Base-by-base conservation (phyloP, 2,888 invertebrate species). In the Bruchidius siliquastri region DNA sequence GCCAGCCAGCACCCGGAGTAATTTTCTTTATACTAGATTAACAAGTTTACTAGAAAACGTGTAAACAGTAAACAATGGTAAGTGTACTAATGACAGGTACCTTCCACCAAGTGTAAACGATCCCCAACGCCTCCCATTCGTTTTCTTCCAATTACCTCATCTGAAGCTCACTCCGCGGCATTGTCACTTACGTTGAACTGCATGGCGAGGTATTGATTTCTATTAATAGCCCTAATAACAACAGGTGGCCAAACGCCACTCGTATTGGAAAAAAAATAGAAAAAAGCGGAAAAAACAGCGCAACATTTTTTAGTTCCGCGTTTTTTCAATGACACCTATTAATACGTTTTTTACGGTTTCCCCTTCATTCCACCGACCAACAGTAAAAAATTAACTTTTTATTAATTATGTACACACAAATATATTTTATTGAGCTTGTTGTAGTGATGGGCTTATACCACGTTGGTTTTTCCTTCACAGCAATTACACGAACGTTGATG, bases 341-440 rank as follows among this genome's bases (percentile, higher is more conserved):
- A 68, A 68, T 68, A 68, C 22, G 22, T 22, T 21, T 68, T 68
- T 68, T 68, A 68, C 68, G 68, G 22, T 68, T 68, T 68, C 1
- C 0, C 68, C 6, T 68, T 68, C 20, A 68, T 68, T 22, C 49
- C 18, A 18, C 49, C 49, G 49, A 13, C 49, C 49, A 13, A 49
- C 68, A 21, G 22, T 79, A 80, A 83, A 82, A 83, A 82, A 82
- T 80, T 79, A 80, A 80, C 78, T 79, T 81, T 83, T 82, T 82
- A 82, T 82, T 82, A 81, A 82, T 82, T 80, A 80, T 80, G 78
- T 80, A 81, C 80, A 81, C 79, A 81, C 79, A 79, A 69, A 75
- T 75, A 78, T 78, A 76, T 75, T 75, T 73, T 73, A 77, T 80
- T 79, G 77, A 74, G 49, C 49, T 49, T 13, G 49, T 1, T 49